Percentiles rank a stretch among this genome's conserved stretches.
phyloP scores from a whole-genome alignment of 2,888 invertebrate genomes.

The Ophion ellenae region DNA sequence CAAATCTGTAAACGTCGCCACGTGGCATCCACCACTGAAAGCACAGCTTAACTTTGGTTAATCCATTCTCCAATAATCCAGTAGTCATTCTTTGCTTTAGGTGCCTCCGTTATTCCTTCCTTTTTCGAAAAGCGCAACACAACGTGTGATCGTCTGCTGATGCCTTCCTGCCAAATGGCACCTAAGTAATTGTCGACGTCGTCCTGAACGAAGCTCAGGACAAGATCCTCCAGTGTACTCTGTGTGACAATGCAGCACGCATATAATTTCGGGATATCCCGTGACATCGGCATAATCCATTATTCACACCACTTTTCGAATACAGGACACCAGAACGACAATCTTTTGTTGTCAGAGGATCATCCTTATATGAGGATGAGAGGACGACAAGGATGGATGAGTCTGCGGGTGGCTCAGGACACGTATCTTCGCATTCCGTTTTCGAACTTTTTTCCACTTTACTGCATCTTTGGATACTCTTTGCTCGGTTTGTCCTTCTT shows the following conservation, averaged over 20 bases:
- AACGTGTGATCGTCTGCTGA: not conserved
- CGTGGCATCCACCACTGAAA: no score
- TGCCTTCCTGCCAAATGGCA: slow-evolving; percentile 6
- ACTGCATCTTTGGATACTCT: slow-evolving; percentile 9
- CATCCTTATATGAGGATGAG: slow-evolving; percentile 34
- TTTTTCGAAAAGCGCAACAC: not conserved
- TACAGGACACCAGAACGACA: slow-evolving; percentile 19
- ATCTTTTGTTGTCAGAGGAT: slow-evolving; percentile 19
- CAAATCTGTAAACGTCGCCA: no score
- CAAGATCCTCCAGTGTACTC: not conserved
- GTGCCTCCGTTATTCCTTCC: not conserved
- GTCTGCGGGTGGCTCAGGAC: slow-evolving; percentile 32
- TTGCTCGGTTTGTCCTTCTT: slow-evolving; percentile 4
- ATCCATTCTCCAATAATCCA: not conserved
- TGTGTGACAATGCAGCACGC: not conserved
- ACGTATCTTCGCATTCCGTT: slow-evolving; percentile 38
- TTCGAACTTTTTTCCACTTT: slow-evolving; percentile 31
- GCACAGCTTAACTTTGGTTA: no score
- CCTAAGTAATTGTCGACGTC: slow-evolving; percentile 2
- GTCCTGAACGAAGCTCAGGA: not conserved
- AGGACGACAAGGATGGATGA: slow-evolving; percentile 52
- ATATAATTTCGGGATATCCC: slow-evolving; percentile 32
- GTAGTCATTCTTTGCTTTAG: not conserved
- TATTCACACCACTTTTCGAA: slow-evolving; percentile 54
- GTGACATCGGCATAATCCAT: slow-evolving; percentile 55